phyloP scores from a whole-genome alignment of 2,113 vertebrate species.

The Camelus dromedarius region DNA sequence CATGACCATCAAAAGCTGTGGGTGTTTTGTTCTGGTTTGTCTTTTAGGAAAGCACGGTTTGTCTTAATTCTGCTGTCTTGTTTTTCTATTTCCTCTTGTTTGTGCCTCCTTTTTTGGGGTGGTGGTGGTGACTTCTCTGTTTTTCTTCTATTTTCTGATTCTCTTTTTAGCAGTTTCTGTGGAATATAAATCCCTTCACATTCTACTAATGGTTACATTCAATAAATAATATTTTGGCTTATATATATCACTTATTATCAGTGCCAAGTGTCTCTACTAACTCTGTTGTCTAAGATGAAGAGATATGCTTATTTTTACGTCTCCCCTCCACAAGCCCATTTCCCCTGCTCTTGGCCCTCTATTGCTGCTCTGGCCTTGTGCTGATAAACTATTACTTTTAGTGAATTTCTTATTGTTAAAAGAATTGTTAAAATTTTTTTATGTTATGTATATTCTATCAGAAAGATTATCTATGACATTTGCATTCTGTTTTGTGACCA shows the following conservation, averaged over 20 bases:
- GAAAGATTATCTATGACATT: background rate
- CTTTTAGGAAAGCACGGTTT: background rate
- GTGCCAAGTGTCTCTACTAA: background rate
- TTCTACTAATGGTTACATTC: background rate
- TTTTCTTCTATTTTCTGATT: conserved; percentile 37
- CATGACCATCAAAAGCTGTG: too few relatives aligned
- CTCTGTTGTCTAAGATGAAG: background rate
- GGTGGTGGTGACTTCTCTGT: fast-evolving
- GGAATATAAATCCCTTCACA: background rate
- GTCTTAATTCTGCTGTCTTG: background rate
- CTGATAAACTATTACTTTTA: conserved; percentile 8
- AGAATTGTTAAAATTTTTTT: background rate
- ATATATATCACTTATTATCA: background rate
- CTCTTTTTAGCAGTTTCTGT: conserved; percentile 34
- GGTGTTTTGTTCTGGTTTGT: background rate
- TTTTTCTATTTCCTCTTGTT: background rate
- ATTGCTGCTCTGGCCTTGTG: background rate
- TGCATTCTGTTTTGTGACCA: conserved; percentile 18
- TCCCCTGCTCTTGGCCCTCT: background rate
- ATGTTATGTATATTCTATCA: background rate
- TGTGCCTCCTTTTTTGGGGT: background rate
- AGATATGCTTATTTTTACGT: background rate
- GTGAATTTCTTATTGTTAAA: conserved; percentile 20
- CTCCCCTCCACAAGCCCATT: background rate
- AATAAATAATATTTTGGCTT: background rate